A percentile compares a stretch with the other conserved stretches of the same genome.
These are phyloP conservation scores for Sanderia malayensis DNA, from an alignment of 30 jellyfish, hydroid and myxozoan genomes.

Conservation along the genomic window DNA sequence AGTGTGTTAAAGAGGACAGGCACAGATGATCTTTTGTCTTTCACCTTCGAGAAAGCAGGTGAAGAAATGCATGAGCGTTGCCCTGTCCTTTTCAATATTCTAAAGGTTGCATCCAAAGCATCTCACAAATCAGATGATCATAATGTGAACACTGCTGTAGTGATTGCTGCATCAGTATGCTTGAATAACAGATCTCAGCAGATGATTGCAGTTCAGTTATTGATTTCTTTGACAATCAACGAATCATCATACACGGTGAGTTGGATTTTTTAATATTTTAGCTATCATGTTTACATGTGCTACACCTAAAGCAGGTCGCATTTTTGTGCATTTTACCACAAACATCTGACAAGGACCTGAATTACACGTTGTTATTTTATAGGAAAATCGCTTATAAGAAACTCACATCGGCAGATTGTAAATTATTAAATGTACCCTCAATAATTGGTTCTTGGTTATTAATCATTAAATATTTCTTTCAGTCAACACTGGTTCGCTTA, in stretches of 20 bases:
- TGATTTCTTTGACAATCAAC: not conserved
- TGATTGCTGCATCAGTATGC: not conserved
- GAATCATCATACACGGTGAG: not conserved
- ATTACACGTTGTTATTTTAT: no score
- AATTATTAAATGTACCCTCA: no score
- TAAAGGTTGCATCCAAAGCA: not conserved
- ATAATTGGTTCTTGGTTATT: no score
- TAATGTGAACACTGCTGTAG: not conserved
- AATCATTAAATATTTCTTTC: not conserved
- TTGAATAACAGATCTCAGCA: not conserved
- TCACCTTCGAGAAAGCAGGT: not conserved
- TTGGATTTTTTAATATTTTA: not conserved
- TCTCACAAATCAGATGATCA: not conserved
- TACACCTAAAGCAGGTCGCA: not conserved
- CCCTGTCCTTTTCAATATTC: not conserved
- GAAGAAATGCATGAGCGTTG: not conserved
- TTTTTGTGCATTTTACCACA: not conserved
- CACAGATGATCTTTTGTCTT: not conserved
- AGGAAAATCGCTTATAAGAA: no score
- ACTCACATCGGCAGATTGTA: no score
- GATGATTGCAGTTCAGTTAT: not conserved
- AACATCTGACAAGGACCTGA: no score
- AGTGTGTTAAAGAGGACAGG: not conserved
- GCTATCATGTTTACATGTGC: no score
- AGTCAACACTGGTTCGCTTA: not conserved